A percentile compares a stretch with the other conserved stretches of the same genome.
phyloP scores from a whole-genome alignment of 2,113 vertebrate species.

The Oreocharis arfaki region DNA sequence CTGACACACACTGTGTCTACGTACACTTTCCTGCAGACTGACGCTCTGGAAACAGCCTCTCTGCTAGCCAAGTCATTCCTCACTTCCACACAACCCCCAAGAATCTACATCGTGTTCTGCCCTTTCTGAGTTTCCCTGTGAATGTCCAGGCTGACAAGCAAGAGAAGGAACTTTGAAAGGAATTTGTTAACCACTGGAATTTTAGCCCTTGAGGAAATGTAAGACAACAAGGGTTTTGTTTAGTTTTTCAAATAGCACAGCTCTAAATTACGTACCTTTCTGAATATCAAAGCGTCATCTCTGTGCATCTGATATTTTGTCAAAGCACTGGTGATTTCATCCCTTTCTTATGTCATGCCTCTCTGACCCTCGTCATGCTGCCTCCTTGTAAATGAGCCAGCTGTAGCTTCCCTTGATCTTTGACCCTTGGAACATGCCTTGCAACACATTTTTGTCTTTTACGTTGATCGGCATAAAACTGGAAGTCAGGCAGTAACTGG shows the following conservation, averaged over 20 bases:
- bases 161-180: background rate
- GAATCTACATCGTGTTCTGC: background rate
- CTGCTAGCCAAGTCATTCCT: background rate
- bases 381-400: background rate
- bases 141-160: background rate
- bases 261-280: background rate
- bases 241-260: background rate
- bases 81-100: background rate
- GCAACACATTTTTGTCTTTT: background rate
- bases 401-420: background rate
- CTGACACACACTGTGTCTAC: background rate
- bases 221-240: background rate
- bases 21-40: background rate
- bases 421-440: background rate
- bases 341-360: background rate
- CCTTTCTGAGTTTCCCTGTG: background rate
- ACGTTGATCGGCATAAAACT: background rate
- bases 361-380: background rate
- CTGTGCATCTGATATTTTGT: background rate
- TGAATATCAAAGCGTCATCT: background rate
- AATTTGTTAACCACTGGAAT: background rate
- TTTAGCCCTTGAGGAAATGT: background rate
- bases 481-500: background rate
- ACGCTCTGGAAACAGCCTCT: background rate
- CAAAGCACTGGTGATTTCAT: background rate